phyloP scores from a whole-genome alignment of 2,888 invertebrate genomes.

The Ophraella communa region DNA sequence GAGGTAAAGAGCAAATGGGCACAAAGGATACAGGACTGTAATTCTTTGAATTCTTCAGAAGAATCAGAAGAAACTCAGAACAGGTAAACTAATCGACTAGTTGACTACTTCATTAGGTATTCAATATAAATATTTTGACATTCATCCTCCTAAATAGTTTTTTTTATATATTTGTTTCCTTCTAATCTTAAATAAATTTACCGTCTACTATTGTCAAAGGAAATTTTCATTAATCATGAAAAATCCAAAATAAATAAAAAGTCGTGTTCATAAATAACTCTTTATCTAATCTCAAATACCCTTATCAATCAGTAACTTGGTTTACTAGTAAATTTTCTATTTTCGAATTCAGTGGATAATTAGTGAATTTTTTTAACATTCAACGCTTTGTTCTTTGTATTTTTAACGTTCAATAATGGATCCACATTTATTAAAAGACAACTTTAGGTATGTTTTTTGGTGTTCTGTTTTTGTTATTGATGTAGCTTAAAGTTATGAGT shows the following conservation, averaged over 20 bases:
- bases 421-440: background rate
- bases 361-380: no score
- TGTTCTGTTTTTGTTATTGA: background rate
- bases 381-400: no score
- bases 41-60: conserved; percentile 62
- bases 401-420: background rate
- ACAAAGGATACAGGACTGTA: conserved; percentile 66
- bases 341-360: background rate
- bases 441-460: background rate
- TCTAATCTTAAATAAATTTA: no score
- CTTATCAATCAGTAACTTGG: background rate
- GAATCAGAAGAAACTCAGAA: conserved; percentile 50
- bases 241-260: background rate
- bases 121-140: no score
- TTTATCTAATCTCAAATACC: background rate
- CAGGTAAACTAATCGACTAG: conserved; percentile 46
- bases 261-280: no score
- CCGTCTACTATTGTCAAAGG: no score
- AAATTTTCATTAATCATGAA: background rate
- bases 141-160: no score
- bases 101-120: background rate
- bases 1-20: conserved; percentile 92
- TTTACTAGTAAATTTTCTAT: background rate
- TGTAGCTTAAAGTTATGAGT: no score
- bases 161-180: no score